Base-by-base conservation (phyloP, 2,113 vertebrate genomes). In the Alosa alosa region DNA sequence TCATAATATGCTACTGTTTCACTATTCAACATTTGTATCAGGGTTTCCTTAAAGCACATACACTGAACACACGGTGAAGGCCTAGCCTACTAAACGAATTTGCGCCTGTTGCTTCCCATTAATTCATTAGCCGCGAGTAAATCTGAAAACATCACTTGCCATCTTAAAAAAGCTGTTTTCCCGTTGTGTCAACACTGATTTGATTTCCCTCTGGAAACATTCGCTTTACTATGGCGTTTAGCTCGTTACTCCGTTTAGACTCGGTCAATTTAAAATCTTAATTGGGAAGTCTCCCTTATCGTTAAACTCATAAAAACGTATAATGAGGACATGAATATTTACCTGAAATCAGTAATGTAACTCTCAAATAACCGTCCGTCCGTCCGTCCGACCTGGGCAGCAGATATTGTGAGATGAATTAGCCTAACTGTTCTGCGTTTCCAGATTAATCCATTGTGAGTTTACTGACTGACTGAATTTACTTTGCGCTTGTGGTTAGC, bases 371-470 rank as follows among this genome's bases (percentile, higher is more conserved):
- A 17, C 31, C 72, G 72, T 39, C 72, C 11, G 84, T 64, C 47
- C 36, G 39, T 5, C 31, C 72, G 72, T 18, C 72, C 11, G 84
- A 45, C 47, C 36, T 44, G 55, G 15, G 41, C 49, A 81, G 36
- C 25, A 20, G n/a, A n/a, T 55, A 4, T 11, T 39, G 31, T 36
- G 36, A 15, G 72, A 4, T n/a, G 72, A 36, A 31, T 25, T 31
- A 0, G 5, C 39, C 1, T 78, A 31, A 31, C 31, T 60, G 55
- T 60, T 78, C 31, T 78, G 36, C 25, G 72, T 41, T 15, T 17
- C 17, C 44, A 75, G 60, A 86, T 86, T 57, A 92, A 81, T 94
- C 92, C 93, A 93, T 93, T 81, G 89, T 87, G 81, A 64, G 89
- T 39, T 6, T 22, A 86, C 81, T 78, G 85, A 83, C 81, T 44